Conservation (phyloP, 2,113 vertebrate species). For the Herpailurus yagouaroundi region DNA sequence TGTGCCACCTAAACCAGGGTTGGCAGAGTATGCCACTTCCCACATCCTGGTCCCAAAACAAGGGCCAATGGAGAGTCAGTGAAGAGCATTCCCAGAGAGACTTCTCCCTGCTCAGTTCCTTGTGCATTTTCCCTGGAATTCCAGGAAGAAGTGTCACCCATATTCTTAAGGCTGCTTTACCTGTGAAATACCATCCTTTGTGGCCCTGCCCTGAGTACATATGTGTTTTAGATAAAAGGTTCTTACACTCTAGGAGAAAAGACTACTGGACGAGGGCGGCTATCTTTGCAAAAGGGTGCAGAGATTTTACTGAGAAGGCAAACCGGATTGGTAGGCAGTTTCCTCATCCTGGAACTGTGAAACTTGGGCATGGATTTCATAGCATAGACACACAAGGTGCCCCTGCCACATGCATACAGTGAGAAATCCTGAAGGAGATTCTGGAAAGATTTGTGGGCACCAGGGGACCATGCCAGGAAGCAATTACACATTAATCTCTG, state of each 20-base stretch:
- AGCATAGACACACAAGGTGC: not conserved
- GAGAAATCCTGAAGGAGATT: not conserved
- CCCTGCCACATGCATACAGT: not conserved
- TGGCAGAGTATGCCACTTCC: not conserved
- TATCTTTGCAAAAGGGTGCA: not conserved
- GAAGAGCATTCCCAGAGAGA: not conserved
- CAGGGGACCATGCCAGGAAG: not conserved
- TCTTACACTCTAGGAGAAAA: not conserved
- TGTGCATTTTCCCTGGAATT: not conserved
- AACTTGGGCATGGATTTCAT: not conserved
- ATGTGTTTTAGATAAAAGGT: not conserved
- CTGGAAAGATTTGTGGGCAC: not conserved
- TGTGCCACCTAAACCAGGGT: not conserved
- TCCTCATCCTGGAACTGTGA: not conserved
- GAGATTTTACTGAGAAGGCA: not conserved
- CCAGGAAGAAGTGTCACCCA: not conserved
- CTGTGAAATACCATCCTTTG: not conserved
- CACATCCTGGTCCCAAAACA: not conserved
- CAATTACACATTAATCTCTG: not conserved
- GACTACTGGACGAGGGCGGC: not conserved
- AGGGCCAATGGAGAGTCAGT: not conserved
- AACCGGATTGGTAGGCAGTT: not conserved
- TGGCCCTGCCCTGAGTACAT: not conserved
- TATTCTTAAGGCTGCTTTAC: not conserved
- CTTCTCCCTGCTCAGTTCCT: not conserved